These are phyloP conservation scores for Pemphigus obesinymphae DNA, from an alignment of 1,140 invertebrate species.

Conservation along the genomic window DNA sequence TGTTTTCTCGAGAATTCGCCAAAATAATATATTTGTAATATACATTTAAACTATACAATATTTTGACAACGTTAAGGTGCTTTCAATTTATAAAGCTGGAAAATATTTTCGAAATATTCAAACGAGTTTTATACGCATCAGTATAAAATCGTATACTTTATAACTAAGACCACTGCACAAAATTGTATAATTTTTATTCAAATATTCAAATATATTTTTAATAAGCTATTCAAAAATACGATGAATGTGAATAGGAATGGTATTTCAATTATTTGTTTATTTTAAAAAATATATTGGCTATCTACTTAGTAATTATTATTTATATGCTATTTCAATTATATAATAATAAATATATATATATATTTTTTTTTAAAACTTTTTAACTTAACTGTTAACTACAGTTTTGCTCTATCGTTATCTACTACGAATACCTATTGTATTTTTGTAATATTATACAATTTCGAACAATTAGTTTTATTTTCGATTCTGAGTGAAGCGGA, in stretches of 20 bases:
- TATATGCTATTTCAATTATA: no score
- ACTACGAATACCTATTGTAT: no score
- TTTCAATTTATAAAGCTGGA: not conserved
- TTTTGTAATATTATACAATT: no score
- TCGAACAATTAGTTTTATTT: no score
- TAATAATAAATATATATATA: no score
- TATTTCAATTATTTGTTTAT: not conserved
- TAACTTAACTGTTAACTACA: no score
- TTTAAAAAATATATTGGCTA: no score
- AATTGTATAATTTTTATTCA: not conserved
- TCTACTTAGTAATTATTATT: no score
- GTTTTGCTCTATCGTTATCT: no score
- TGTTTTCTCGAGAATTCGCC: not conserved
- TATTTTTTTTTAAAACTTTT: no score
- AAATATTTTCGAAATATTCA: not conserved
- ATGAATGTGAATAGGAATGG: no score
- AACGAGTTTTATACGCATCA: not conserved
- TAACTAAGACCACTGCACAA: not conserved
- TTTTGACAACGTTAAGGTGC: not conserved
- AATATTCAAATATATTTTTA: not conserved
- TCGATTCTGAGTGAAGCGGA: no score
- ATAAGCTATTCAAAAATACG: not conserved
- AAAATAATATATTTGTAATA: not conserved
- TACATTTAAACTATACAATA: not conserved
- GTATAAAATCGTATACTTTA: not conserved